phyloP scores from a whole-genome alignment of 2,113 vertebrate species.

The Bos taurus region ARS-UCD2.0 NC_037345.1:4938001-4938500 shows the following conservation, averaged over 20 bases:
- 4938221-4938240: neutral
- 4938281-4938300: neutral
- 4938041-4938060: too few species aligned
- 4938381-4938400: neutral
- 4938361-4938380: neutral
- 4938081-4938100: neutral
- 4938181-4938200: neutral
- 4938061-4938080: neutral
- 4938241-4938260: neutral
- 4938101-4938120: neutral
- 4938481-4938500: neutral
- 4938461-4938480: neutral
- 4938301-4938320: neutral
- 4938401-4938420: too few species aligned
- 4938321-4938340: neutral
- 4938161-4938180: neutral
- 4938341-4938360: neutral
- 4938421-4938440: neutral
- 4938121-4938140: neutral
- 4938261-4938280: neutral
- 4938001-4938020: neutral
- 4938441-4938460: neutral
- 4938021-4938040: fast-evolving
- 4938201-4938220: neutral
- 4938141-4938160: neutral